Evolutionary conservation across 2,797 vertebrate genomes (phyloP), one percentile per base, ranked within the genome.

Genomic region (Poeciliopsis infans): DNA sequence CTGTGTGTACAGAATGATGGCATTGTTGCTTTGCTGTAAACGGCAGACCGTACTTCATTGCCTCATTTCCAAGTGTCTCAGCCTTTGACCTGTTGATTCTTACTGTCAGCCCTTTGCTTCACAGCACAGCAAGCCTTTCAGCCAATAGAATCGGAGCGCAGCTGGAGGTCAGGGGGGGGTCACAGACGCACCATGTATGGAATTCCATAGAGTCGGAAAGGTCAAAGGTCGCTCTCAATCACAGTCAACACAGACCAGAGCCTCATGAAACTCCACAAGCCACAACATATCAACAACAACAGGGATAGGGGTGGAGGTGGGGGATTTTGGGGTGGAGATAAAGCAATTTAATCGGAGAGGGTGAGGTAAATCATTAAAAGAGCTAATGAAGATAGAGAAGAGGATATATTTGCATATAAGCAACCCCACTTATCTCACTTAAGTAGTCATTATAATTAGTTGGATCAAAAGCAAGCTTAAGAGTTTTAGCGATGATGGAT

Each of bases 131-230:
- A 77, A 85, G 84, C 85, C 88, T 89, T 90, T 90, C 84, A 85
- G 90, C 93, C 94, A 94, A 95, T 94, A 88, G 91, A 93, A 92
- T 88, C 78, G 74, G 83, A 82, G 80, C 84, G 33, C 86, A 88
- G 85, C 87, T 84, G 69, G 77, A 80, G 92, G 93, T 93, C 79
- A 78, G 76, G 36, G 4, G 36, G 36, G 77, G 94, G 91, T 91
- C 92, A 86, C 83, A 83, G 85, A 91, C 83, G 45, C 85, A 86
- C 85, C 89, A 91, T 94, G 94, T 92, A 94, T 90, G 91, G 92
- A 96, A 95, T 95, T 94, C 92, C 92, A 93, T 80, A 93, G 87
- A 93, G 86, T 87, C 73, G 15, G 68, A 85, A 79, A 83, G 90
- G 90, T 90, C 87, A 79, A 82, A 80, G 93, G 85, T 94, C 86